Conservation (phyloP, 2,797 vertebrate species). For the Esox masquinongy region DNA sequence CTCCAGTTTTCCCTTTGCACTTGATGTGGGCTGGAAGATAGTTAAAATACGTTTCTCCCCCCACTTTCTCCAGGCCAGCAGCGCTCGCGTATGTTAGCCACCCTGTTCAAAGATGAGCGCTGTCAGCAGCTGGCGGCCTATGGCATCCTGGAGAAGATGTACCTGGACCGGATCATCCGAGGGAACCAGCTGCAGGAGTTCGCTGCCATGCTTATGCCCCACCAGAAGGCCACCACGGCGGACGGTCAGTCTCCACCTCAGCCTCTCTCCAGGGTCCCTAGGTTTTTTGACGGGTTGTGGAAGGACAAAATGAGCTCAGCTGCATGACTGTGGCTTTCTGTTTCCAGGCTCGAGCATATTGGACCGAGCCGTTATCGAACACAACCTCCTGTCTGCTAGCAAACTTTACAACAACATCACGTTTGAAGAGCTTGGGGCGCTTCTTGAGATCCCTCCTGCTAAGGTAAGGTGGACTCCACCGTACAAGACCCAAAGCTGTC, state of each 20-base stretch:
- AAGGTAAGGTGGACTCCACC: conserved; percentile 77
- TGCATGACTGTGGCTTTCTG: conserved; percentile 25
- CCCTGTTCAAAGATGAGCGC: conserved; percentile 97
- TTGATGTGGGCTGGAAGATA: background rate
- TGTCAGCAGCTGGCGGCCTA: conserved; percentile 98
- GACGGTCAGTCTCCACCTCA: conserved; percentile 66
- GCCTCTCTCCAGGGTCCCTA: background rate
- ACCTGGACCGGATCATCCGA: conserved; percentile 95
- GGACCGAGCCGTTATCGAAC: conserved; percentile 97
- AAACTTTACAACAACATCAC: conserved; percentile 99
- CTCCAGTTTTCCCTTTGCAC: background rate
- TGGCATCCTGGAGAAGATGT: conserved; percentile 98
- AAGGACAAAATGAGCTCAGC: background rate
- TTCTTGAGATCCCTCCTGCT: conserved; percentile 96
- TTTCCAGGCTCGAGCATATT: conserved; percentile 93
- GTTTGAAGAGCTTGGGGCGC: conserved; percentile 95
- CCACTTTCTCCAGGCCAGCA: conserved; percentile 84
- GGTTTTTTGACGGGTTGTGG: background rate
- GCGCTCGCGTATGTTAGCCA: conserved; percentile 97
- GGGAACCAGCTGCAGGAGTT: conserved; percentile 98
- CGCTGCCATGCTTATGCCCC: conserved; percentile 97
- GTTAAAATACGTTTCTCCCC: background rate
- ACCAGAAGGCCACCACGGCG: conserved; percentile 96
- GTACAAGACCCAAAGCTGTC: background rate
- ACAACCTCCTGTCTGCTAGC: conserved; percentile 96